phyloP scores from a whole-genome alignment of 2,797 vertebrate genomes.

The Malurus splendens region DNA sequence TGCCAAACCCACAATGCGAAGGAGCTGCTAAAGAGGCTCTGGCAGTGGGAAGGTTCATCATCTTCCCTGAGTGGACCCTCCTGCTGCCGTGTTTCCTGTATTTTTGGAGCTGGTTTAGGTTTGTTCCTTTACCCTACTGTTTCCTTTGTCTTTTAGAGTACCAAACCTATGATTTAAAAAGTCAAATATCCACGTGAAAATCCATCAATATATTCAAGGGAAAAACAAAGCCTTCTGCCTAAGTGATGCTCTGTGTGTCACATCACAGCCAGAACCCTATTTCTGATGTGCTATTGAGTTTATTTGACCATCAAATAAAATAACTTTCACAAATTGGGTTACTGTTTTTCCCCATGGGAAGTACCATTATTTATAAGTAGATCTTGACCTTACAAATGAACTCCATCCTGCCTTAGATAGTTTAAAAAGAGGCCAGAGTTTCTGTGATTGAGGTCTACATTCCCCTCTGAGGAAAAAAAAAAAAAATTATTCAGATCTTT shows the following conservation, averaged over 20 bases:
- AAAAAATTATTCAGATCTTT: background rate
- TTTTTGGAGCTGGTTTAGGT: background rate
- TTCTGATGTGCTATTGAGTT: background rate
- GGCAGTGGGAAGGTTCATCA: background rate
- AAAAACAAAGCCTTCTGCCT: background rate
- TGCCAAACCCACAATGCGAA: background rate
- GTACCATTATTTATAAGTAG: slow-evolving; percentile 11
- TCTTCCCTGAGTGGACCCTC: background rate
- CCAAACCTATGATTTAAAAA: background rate
- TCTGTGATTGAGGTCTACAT: background rate
- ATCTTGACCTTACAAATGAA: slow-evolving; percentile 25
- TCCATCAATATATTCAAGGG: background rate
- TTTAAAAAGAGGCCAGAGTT: background rate
- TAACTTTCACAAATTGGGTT: slow-evolving; percentile 15
- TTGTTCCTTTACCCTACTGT: background rate
- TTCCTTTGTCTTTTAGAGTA: background rate
- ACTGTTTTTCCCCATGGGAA: slow-evolving; percentile 22
- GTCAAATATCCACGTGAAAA: background rate
- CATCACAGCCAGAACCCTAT: background rate
- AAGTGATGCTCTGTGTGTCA: background rate
- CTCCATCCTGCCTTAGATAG: background rate
- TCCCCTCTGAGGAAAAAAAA: background rate
- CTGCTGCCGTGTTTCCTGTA: background rate
- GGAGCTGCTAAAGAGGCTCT: slow-evolving; percentile 40
- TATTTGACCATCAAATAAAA: slow-evolving; percentile 24